Conservation (phyloP, 2,888 invertebrate species). For the Cecidostiba fungosa region DNA sequence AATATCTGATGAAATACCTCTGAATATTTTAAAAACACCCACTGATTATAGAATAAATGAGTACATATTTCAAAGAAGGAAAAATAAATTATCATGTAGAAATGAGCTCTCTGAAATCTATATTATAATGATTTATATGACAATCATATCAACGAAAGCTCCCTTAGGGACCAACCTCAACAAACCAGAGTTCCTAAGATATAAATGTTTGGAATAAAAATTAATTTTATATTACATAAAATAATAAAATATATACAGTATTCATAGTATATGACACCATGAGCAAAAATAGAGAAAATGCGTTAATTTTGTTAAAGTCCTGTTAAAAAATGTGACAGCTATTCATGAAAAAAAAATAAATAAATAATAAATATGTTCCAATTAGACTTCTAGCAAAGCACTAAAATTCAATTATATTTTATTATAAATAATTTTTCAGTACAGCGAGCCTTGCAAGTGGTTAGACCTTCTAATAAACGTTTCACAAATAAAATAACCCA, state of each 20-base stretch:
- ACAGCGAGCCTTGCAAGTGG: slow-evolving; percentile 13
- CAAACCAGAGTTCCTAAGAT: slow-evolving; percentile 27
- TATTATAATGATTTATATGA: not conserved
- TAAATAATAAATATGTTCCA: too few species aligned
- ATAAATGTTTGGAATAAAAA: slow-evolving; percentile 6
- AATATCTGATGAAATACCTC: not conserved
- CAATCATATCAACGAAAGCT: not conserved
- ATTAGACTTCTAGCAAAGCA: slow-evolving; percentile 15
- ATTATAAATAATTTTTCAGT: not conserved
- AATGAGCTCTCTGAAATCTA: not conserved
- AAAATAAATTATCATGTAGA: not conserved
- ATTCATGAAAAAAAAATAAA: not conserved
- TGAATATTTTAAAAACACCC: not conserved
- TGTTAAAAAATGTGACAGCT: slow-evolving; percentile 1
- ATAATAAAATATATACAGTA: not conserved
- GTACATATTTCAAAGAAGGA: not conserved
- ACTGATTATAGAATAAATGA: not conserved
- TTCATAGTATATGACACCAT: not conserved
- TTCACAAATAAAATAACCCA: not conserved
- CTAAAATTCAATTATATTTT: not conserved
- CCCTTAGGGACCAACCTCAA: not conserved
- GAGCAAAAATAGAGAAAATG: not conserved
- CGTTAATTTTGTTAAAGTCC: not conserved
- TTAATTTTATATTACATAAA: slow-evolving; percentile 16
- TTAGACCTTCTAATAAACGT: slow-evolving; percentile 7